Evolutionary conservation across 1,140 invertebrate species (phyloP), one percentile per base, ranked within the genome.

Genomic region (Babylonia areolata): DNA sequence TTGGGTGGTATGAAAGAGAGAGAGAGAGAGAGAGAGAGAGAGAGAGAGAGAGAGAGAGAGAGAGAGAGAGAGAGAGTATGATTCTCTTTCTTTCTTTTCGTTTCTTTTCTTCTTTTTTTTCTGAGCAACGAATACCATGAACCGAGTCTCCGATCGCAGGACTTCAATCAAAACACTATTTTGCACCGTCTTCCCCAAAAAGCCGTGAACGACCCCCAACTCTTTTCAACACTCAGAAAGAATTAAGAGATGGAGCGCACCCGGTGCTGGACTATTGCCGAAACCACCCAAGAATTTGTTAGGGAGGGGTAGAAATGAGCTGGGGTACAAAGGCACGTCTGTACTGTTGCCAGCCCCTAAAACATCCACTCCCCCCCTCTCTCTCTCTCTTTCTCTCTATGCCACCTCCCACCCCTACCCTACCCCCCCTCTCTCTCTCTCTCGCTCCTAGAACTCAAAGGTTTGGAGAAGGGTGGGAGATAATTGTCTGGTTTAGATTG

Each of bases 241-340:
- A 6, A 75, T 5, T 33, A 75, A 39, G 46, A 42, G 78, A 42
- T 80, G 46, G 78, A 46, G 35, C 37, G 78, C 54, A 58, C 78
- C 46, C 78, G 78, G 78, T 42, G 78, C 0, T 58, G 15, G 78
- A 31, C 17, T 54, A 58, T 58, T 51, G 78, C 46, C 28, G 33
- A 58, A 75, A 80, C 78, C 78, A 80, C 78, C 78, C 78, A 80
- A n/a, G 78, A 80, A 54, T 80, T 80, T 80, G 78, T 80, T 33
- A 46, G 78, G 78, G 78, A 80, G 78, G 78, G 46, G 78, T 51
- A 17, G 78, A 54, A 80, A 46, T 80, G 40, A 80, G 39, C 54
- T 3, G 11, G 33, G 28, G n/a, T 12, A 80, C 78, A 80, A 80
- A 80, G 78, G 2, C 78, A 17, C 9, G 42, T 31, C 78, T 80